Conservation (phyloP, 2,113 vertebrate genomes). For the Poicephalus meyeri region DNA sequence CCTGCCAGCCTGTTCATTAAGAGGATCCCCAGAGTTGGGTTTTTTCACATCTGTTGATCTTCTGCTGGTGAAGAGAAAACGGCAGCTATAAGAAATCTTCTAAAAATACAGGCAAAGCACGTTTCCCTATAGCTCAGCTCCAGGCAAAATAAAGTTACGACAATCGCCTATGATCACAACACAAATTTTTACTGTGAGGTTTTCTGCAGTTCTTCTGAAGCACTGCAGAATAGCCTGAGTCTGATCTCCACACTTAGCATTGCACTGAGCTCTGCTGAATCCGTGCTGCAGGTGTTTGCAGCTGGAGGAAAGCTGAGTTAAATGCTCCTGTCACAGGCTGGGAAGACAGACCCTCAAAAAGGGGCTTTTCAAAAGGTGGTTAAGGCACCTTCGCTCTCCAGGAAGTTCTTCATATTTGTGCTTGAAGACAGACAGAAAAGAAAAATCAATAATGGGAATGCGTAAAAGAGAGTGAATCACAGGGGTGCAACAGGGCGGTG, state of each 20-base stretch:
- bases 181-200: neutral
- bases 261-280: neutral
- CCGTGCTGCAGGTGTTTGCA: fast-evolving
- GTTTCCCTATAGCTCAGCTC: neutral
- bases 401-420: neutral
- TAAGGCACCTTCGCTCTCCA: neutral
- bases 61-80: neutral
- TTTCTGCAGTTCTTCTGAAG: neutral
- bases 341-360: neutral
- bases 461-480: neutral
- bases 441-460: neutral
- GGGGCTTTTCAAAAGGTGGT: neutral
- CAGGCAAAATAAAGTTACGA: neutral
- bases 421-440: neutral
- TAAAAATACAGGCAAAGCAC: neutral
- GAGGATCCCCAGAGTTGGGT: neutral
- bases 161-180: neutral
- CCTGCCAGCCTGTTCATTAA: neutral
- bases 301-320: neutral
- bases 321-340: neutral
- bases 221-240: neutral
- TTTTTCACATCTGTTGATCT: neutral
- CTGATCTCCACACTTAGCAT: fast-evolving
- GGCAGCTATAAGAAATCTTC: neutral
- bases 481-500: neutral